Evolutionary conservation across 2,797 vertebrate genomes (phyloP).

Genomic region (Centropyge bicolor): DNA sequence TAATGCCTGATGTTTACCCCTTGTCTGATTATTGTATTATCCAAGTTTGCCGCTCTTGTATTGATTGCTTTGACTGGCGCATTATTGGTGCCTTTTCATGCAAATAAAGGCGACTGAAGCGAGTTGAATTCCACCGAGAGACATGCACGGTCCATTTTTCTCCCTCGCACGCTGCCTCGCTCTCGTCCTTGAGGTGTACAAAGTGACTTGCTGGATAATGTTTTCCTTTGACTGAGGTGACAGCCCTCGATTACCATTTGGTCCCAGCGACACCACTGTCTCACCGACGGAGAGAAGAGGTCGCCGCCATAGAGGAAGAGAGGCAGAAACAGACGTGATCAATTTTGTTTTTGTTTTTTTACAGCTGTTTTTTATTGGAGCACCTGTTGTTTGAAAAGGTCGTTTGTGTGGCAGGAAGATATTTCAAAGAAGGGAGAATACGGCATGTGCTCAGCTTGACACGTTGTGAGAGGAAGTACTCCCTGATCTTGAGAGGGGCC

Average conservation of each 20-base stretch:
- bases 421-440: slow-evolving; percentile 50
- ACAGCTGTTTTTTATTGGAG: slow-evolving; percentile 27
- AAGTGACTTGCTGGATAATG: slow-evolving; percentile 43
- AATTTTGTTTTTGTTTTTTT: slow-evolving; percentile 51
- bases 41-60: neutral
- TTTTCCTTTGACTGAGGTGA: slow-evolving; percentile 54
- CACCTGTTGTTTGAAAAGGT: slow-evolving; percentile 57
- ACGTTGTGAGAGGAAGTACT: slow-evolving; percentile 40
- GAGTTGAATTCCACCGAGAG: slow-evolving; percentile 23
- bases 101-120: slow-evolving; percentile 17
- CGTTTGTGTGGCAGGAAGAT: slow-evolving; percentile 17
- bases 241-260: slow-evolving; percentile 52
- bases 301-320: slow-evolving; percentile 1
- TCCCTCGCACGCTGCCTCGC: neutral
- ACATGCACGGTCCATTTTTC: slow-evolving; percentile 12
- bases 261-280: slow-evolving; percentile 45
- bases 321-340: slow-evolving; percentile 26
- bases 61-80: slow-evolving; percentile 16
- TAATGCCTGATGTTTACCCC: too few species aligned
- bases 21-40: neutral
- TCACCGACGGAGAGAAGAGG: slow-evolving; percentile 22
- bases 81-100: neutral
- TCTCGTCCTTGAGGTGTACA: slow-evolving; percentile 56
- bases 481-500: slow-evolving; percentile 12
- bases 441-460: slow-evolving; percentile 39